Conservation (phyloP, 1,140 invertebrate species). For the Rhyzopertha dominica region DNA sequence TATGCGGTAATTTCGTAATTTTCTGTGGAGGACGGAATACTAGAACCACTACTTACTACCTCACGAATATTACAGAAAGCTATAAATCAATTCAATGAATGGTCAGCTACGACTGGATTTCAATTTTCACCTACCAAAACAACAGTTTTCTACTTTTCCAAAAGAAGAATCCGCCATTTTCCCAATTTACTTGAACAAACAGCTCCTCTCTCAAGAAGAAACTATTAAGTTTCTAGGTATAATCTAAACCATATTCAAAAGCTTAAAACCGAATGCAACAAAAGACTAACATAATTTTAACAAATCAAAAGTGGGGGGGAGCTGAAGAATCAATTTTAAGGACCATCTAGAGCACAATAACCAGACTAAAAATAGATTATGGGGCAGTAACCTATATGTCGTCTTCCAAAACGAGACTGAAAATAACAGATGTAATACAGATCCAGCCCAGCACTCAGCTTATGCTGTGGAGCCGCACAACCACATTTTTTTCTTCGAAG, state of each 20-base stretch:
- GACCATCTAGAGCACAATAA: slow-evolving; percentile 8
- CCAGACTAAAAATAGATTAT: slow-evolving; percentile 10
- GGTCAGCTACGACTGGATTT: too few species aligned
- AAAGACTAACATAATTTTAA: slow-evolving; percentile 7
- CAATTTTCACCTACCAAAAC: too few species aligned
- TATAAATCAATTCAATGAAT: too few species aligned
- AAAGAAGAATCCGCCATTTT: too few species aligned
- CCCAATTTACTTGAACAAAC: too few species aligned
- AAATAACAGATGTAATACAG: slow-evolving; percentile 8
- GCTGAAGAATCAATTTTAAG: slow-evolving; percentile 7
- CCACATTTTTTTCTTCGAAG: slow-evolving; percentile 12
- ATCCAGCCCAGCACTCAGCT: slow-evolving; percentile 7
- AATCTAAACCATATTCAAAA: slow-evolving; percentile 5
- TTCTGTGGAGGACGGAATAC: too few species aligned
- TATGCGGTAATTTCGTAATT: too few species aligned
- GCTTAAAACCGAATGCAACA: slow-evolving; percentile 6
- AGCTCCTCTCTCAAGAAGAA: too few species aligned
- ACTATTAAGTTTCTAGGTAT: slow-evolving; percentile 5
- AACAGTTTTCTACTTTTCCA: too few species aligned
- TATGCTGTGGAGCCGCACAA: slow-evolving; percentile 10
- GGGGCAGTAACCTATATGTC: slow-evolving; percentile 5
- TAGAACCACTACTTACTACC: too few species aligned
- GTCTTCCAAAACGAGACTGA: neutral
- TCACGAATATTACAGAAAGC: too few species aligned
- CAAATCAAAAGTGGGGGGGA: slow-evolving; percentile 10